phyloP scores from a whole-genome alignment of 2,113 vertebrate genomes.

The Anolis carolinensis region DNA sequence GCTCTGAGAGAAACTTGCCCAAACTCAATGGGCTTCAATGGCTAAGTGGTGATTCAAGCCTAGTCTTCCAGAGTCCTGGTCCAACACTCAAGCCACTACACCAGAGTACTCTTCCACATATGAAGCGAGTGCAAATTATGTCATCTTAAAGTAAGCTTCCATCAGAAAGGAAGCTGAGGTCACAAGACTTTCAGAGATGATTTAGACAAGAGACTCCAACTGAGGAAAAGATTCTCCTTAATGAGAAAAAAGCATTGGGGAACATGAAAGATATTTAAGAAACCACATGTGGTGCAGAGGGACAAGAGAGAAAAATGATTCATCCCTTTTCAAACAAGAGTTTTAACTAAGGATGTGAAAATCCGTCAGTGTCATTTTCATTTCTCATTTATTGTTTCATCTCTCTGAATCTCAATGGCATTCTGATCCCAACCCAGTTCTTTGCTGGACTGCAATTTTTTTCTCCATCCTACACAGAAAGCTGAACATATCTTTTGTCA shows the following conservation, averaged over 20 bases:
- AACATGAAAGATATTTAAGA: neutral
- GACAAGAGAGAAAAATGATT: neutral
- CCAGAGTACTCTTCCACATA: neutral
- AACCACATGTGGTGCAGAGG: neutral
- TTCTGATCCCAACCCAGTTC: neutral
- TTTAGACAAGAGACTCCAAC: neutral
- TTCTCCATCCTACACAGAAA: neutral
- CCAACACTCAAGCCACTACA: no score
- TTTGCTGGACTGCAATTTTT: neutral
- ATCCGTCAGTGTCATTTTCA: neutral
- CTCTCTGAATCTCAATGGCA: neutral
- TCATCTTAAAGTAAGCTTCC: neutral
- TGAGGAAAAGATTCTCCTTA: neutral
- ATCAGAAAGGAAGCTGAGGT: neutral
- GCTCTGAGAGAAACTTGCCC: no score
- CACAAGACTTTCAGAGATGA: neutral
- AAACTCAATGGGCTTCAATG: no score
- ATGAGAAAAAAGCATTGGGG: neutral
- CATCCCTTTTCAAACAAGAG: neutral
- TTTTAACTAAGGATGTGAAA: neutral
- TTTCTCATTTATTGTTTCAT: neutral
- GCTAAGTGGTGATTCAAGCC: no score
- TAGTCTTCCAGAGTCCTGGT: no score
- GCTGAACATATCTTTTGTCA: neutral
- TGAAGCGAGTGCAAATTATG: conserved; percentile 21